These are phyloP conservation scores for Andrena trimmerana DNA, from an alignment of 2,888 invertebrate genomes.

Conservation along the genomic window DNA sequence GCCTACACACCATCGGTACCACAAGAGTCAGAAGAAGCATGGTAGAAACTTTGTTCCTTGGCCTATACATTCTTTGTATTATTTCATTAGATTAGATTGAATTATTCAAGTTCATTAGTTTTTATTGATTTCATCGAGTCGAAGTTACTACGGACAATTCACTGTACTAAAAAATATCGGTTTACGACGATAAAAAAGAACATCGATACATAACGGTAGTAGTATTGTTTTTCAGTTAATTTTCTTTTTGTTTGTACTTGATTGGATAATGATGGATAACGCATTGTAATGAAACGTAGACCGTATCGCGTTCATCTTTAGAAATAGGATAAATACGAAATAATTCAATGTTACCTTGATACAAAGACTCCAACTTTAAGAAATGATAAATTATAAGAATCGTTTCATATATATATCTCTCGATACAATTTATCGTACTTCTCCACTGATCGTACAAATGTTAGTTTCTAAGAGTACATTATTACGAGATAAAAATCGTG, in stretches of 20 bases:
- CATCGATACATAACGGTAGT: not conserved
- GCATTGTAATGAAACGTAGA: constrained; percentile 25
- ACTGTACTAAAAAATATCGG: not conserved
- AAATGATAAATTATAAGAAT: constrained; percentile 5
- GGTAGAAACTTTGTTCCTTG: constrained; percentile 83
- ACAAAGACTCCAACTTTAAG: constrained; percentile 12
- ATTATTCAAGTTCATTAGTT: too few species aligned
- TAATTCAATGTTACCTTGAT: constrained; percentile 37
- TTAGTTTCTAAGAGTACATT: constrained; percentile 54
- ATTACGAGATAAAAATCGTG: constrained; percentile 12
- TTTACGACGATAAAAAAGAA: not conserved
- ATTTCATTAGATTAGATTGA: constrained; percentile 12
- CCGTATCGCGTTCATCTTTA: constrained; percentile 38
- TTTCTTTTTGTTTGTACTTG: constrained; percentile 19
- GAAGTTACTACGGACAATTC: constrained; percentile 14
- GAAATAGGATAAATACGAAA: constrained; percentile 35
- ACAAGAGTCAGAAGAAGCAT: constrained; percentile 87
- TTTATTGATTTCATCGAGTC: too few species aligned
- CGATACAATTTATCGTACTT: constrained; percentile 27
- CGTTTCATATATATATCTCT: constrained; percentile 16
- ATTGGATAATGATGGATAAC: not conserved
- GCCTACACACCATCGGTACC: constrained; percentile 66
- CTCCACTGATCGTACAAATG: constrained; percentile 58
- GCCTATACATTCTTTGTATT: constrained; percentile 1
- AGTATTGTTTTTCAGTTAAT: constrained; percentile 18